phyloP scores from a whole-genome alignment of 2,888 invertebrate species.

The Yponomeuta cagnagella region DNA sequence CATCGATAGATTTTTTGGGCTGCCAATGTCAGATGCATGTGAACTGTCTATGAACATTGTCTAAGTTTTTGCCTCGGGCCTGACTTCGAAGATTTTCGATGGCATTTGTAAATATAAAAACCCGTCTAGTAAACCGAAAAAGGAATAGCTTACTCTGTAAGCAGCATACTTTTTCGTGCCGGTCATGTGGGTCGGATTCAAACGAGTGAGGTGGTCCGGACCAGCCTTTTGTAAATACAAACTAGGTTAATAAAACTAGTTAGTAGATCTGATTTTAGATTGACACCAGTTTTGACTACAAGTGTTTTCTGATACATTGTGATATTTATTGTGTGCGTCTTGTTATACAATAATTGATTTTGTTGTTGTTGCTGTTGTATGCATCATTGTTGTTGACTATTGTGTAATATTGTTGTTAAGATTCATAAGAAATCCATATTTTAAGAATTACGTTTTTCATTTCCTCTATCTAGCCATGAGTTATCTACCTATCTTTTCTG shows the following conservation, averaged over 20 bases:
- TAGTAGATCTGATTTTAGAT: slow-evolving; percentile 54
- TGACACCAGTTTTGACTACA: slow-evolving; percentile 50
- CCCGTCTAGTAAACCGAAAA: slow-evolving; percentile 18
- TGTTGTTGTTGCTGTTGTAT: slow-evolving; percentile 56
- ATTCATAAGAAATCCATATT: slow-evolving; percentile 14
- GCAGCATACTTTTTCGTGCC: slow-evolving; percentile 26
- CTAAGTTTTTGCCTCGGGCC: not conserved
- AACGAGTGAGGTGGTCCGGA: slow-evolving; percentile 15
- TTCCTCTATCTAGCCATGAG: not conserved
- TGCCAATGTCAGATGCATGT: too few species aligned
- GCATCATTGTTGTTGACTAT: slow-evolving; percentile 55
- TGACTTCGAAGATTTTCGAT: not conserved
- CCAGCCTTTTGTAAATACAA: slow-evolving; percentile 48
- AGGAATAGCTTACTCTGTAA: slow-evolving; percentile 41
- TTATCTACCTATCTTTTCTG: too few species aligned
- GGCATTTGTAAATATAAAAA: slow-evolving; percentile 7
- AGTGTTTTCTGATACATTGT: slow-evolving; percentile 43
- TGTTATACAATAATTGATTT: slow-evolving; percentile 34
- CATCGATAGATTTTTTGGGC: not conserved
- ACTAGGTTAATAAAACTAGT: slow-evolving; percentile 27
- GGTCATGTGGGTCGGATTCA: slow-evolving; percentile 18
- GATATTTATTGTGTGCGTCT: slow-evolving; percentile 69
- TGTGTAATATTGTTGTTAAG: slow-evolving; percentile 67
- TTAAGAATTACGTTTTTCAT: slow-evolving; percentile 20
- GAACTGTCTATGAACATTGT: not conserved